These are phyloP conservation scores for Drosophila meridiana DNA, from an alignment of 2,888 invertebrate genomes.

Conservation along the genomic window DNA sequence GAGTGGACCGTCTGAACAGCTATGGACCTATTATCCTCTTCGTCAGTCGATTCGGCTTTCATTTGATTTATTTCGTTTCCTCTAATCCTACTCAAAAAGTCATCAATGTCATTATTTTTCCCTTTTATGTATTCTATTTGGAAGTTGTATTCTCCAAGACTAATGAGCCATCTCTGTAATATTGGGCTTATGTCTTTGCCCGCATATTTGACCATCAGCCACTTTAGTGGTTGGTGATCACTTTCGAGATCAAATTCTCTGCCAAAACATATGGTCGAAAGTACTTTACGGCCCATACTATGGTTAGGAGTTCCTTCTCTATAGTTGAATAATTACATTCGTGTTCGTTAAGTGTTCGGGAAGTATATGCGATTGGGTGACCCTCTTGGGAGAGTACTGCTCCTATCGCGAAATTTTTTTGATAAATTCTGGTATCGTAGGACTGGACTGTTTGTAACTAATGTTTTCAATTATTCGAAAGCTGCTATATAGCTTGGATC, in stretches of 20 bases:
- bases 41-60: too few species aligned
- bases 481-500: too few species aligned
- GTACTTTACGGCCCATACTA: background rate
- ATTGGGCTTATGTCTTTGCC: slow-evolving; percentile 1
- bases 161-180: background rate
- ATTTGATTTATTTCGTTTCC: too few species aligned
- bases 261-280: slow-evolving; percentile 1
- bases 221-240: slow-evolving; percentile 3
- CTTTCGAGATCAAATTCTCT: background rate
- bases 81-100: too few species aligned
- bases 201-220: background rate
- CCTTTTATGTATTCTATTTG: slow-evolving; percentile 4
- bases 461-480: slow-evolving; percentile 19
- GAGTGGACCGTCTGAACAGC: too few species aligned
- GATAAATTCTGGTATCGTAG: slow-evolving; percentile 3
- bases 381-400: slow-evolving; percentile 1
- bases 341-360: background rate
- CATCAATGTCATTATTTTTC: background rate
- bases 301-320: slow-evolving; percentile 1
- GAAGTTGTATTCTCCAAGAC: background rate
- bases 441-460: background rate
- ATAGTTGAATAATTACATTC: background rate
- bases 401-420: background rate
- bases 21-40: too few species aligned
- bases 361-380: slow-evolving; percentile 1